phyloP scores from a whole-genome alignment of 1,140 invertebrate species.

The Nymphalis io region DNA sequence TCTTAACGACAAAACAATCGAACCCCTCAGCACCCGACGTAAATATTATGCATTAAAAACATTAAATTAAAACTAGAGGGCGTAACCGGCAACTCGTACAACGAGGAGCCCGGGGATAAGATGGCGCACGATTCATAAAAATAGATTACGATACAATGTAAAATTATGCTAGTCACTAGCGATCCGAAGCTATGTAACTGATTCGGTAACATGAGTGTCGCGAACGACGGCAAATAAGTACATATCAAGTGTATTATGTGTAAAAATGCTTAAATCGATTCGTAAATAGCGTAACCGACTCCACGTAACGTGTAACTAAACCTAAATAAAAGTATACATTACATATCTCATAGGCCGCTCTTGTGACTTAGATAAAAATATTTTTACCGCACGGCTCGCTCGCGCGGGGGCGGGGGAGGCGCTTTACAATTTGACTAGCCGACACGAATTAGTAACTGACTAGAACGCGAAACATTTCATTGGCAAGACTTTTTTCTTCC shows the following conservation, averaged over 20 bases:
- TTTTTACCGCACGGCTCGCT: conserved; percentile 30
- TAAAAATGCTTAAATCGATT: conserved; percentile 69
- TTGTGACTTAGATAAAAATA: conserved; percentile 69
- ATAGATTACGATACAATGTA: conserved; percentile 60
- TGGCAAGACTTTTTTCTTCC: conserved; percentile 67
- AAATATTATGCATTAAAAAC: conserved; percentile 57
- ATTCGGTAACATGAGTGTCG: conserved; percentile 63
- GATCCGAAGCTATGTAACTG: conserved; percentile 72
- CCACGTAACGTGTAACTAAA: conserved; percentile 52
- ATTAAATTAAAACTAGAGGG: conserved; percentile 47
- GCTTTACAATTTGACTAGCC: conserved; percentile 70
- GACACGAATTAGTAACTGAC: conserved; percentile 75
- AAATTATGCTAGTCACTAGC: conserved; percentile 73
- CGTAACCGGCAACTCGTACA: conserved; percentile 48
- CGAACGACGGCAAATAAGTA: conserved; percentile 41
- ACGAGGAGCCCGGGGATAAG: conserved; percentile 50
- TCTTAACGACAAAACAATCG: conserved; percentile 46
- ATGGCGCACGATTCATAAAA: conserved; percentile 62
- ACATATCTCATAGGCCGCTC: conserved; percentile 70
- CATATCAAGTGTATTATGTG: conserved; percentile 52
- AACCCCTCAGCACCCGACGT: conserved; percentile 52
- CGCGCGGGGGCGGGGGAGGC: conserved; percentile 24
- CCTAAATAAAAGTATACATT: conserved; percentile 62
- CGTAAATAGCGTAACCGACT: conserved; percentile 58
- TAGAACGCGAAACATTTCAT: conserved; percentile 74